Evolutionary conservation across 2,888 invertebrate genomes (phyloP), one percentile per base, ranked within the genome.

Genomic region (Drosophila nr. perissopoda): DNA sequence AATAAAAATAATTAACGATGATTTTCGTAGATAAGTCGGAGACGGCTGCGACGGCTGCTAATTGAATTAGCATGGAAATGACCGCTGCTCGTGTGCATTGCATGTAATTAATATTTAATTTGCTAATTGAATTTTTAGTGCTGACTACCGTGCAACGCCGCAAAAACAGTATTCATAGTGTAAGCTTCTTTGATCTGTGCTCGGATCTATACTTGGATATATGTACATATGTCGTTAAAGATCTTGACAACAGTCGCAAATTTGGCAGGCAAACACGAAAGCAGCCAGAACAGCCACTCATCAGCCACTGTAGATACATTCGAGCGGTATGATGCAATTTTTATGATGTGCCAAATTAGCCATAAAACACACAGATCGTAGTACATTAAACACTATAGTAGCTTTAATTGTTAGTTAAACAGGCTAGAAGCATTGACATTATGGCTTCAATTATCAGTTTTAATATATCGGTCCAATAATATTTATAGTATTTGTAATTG

Each of bases 271-370:
- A 76, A 74, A 71, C 71, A 59, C 49, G 29, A 77, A 81, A 57
- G 29, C 60, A 69, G 64, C 16, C 68, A 77, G 81, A 69, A 70
- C 75, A 68, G 64, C 57, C 31, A 66, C 70, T 57, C 54, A 52
- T n/a, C 53, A 31, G 64, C 33, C 13, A 21, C 21, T 42, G 16
- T 38, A 40, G 29, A 4, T 29, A 27, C n/a, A 31, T 27, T 27
- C 62, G 31, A 27, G 27, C 49, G 31, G 46, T 21, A 64, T 76
- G 71, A 69, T 76, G 81, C 65, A 70, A 70, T 18, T 75, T 83
- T 89, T 87, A 88, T 79, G 88, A 87, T 79, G 88, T 89, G 85
- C 65, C 54, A 89, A 89, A 89, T 84, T 88, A 79, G 79, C 70
- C 74, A 84, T 89, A 76, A 87, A 84, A 73, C 25, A 25, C 11